Conservation (phyloP, 2,888 invertebrate genomes). For the Endotricha flammealis region DNA sequence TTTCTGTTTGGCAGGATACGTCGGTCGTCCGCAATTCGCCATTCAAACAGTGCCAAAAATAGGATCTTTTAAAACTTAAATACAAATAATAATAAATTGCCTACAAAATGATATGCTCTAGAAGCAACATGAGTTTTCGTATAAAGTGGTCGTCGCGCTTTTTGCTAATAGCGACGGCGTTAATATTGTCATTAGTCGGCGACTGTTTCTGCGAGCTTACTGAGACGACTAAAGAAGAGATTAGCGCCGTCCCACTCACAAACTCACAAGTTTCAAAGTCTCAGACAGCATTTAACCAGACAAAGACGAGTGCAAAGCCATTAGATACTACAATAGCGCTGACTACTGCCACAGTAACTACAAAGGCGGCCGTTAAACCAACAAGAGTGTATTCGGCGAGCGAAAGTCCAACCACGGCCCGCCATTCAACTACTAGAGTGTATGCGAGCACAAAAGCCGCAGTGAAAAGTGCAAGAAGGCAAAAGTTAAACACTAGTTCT, state of each 20-base stretch:
- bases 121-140: conserved; percentile 27
- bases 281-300: conserved; percentile 37
- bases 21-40: conserved; percentile 18
- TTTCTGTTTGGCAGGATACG: conserved; percentile 27
- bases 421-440: conserved; percentile 51
- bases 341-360: conserved; percentile 48
- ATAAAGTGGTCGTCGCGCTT: conserved; percentile 28
- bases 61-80: conserved; percentile 17
- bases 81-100: conserved; percentile 9
- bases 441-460: conserved; percentile 54
- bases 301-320: conserved; percentile 39
- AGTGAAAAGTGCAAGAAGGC: conserved; percentile 64
- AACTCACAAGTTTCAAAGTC: conserved; percentile 39
- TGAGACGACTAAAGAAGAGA: conserved; percentile 38
- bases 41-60: conserved; percentile 32
- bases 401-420: conserved; percentile 45
- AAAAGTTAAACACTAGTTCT: conserved; percentile 62
- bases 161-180: conserved; percentile 38
- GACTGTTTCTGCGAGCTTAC: conserved; percentile 40
- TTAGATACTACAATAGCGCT: conserved; percentile 47
- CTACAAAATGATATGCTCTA: conserved; percentile 13
- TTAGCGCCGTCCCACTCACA: conserved; percentile 43
- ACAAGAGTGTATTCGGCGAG: conserved; percentile 53
- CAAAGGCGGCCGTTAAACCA: conserved; percentile 57
- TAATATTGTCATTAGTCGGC: conserved; percentile 51